Base-by-base conservation (phyloP, 2,888 invertebrate genomes). In the Himalopsyche japonica region DNA sequence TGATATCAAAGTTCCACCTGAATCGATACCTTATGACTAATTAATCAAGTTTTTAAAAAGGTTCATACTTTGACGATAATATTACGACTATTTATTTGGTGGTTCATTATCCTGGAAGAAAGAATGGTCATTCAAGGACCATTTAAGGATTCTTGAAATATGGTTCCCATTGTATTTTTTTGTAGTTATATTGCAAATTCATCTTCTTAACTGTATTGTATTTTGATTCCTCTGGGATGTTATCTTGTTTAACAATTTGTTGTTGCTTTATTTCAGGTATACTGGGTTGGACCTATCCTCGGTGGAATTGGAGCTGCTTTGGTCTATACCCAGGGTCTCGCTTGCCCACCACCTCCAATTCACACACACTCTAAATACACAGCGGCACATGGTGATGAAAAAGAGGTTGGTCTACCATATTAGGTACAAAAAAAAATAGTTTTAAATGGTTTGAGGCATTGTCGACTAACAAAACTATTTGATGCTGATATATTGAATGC, bases 241-340 rank as follows among this genome's bases (percentile, higher is more conserved):
- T 2, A 43, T 43, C 12, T 20, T 3, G 5, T 3, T n/a, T 70
- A 27, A 70, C 15, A 27, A 70, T 20, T 70, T 12, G n/a, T 6
- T 64, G 18, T 15, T 79, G 30, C 64, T 30, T 70, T 24, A 8
- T 82, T 82, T 12, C 89, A 95, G 96, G 91, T 97, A 0, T 98
- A 97, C 91, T 98, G 97, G 97, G 93, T 95, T n/a, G 98, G 97
- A 0, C 97, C 97, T 0, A 93, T 96, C 85, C 91, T 95, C 1
- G 97, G 97, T 57, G 97, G 96, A 7, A 92, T 97, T 80, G 94
- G 94, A 0, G 97, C 95, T 3, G 95, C 95, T 5, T 92, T 97
- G 32, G 90, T 97, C 79, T 97, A 97, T 90, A 94, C 94, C 57
- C 94, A 95, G 89, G 94, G 92, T 18, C 93, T 94, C 90, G 91